Conservation (phyloP, 2,888 invertebrate genomes). For the Ormyrus rosae region DNA sequence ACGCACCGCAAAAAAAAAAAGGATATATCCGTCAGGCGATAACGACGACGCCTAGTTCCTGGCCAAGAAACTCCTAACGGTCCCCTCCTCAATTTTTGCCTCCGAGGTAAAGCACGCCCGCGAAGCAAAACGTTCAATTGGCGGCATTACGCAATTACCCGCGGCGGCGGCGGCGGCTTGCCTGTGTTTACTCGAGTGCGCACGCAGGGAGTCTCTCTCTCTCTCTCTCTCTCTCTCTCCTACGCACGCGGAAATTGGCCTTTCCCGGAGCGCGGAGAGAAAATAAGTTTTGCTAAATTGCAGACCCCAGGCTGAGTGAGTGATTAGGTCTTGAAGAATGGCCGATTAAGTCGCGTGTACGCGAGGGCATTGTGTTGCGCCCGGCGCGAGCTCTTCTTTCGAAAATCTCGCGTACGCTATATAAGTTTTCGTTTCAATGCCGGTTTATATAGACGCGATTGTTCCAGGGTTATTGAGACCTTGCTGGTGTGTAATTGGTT, state of each 20-base stretch:
- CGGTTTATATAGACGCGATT: no score
- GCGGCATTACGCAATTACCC: conserved; percentile 52
- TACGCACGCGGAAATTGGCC: conserved; percentile 41
- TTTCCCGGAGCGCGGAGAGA: neutral
- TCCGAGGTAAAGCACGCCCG: conserved; percentile 5
- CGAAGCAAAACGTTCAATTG: conserved; percentile 43
- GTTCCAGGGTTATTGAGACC: no score
- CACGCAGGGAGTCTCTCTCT: conserved; percentile 30
- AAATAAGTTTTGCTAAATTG: conserved; percentile 41
- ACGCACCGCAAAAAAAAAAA: no score
- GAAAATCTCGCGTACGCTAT: no score
- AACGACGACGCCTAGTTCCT: no score
- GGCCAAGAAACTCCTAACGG: no score
- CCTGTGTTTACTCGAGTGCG: neutral
- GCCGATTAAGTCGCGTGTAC: conserved; percentile 28
- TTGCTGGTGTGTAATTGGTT: no score
- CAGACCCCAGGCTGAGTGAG: conserved; percentile 29
- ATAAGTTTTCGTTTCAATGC: no score
- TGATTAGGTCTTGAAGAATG: conserved; percentile 39
- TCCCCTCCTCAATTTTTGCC: no score
- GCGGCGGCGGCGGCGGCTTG: neutral
- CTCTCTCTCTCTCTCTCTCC: conserved; percentile 41
- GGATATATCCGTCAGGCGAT: no score
- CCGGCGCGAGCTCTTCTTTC: no score
- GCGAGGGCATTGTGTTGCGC: no score